These are phyloP conservation scores for Nemurella pictetii DNA, from an alignment of 2,888 invertebrate genomes.

Conservation along the genomic window DNA sequence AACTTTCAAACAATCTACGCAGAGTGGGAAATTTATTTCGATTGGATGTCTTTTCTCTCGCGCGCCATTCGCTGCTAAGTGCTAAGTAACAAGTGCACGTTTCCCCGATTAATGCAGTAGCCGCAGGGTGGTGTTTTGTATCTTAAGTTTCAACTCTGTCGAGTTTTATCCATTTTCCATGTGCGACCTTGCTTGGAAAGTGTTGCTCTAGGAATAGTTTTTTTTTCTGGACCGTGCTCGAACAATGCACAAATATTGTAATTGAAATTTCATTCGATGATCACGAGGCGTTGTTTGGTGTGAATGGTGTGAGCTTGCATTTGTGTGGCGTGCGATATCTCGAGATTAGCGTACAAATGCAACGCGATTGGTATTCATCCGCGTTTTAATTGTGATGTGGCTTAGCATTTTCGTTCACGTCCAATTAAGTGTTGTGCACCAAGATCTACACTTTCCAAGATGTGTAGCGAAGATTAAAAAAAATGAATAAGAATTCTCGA, in stretches of 20 bases:
- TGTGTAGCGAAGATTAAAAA: background rate
- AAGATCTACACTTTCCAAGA: background rate
- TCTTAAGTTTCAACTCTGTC: background rate
- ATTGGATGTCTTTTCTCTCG: background rate
- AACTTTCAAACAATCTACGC: background rate
- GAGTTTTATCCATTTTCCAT: background rate
- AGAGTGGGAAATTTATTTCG: background rate
- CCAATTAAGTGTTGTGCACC: background rate
- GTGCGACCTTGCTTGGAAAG: background rate
- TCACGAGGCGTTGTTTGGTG: too few species aligned
- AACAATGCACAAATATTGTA: background rate
- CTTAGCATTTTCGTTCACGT: background rate
- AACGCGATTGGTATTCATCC: background rate
- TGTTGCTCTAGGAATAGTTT: background rate
- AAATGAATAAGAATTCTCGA: background rate
- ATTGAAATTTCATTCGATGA: too few species aligned
- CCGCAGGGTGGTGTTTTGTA: background rate
- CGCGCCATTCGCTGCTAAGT: background rate
- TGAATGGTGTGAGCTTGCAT: too few species aligned
- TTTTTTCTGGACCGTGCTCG: too few species aligned
- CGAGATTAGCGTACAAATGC: background rate
- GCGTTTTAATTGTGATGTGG: background rate
- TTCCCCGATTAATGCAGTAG: background rate
- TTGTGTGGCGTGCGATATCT: background rate
- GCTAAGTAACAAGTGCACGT: background rate